Percentiles rank a stretch among this genome's conserved stretches.
Conservation (phyloP, 2,113 vertebrate genomes). For the Chaenocephalus aceratus region DNA sequence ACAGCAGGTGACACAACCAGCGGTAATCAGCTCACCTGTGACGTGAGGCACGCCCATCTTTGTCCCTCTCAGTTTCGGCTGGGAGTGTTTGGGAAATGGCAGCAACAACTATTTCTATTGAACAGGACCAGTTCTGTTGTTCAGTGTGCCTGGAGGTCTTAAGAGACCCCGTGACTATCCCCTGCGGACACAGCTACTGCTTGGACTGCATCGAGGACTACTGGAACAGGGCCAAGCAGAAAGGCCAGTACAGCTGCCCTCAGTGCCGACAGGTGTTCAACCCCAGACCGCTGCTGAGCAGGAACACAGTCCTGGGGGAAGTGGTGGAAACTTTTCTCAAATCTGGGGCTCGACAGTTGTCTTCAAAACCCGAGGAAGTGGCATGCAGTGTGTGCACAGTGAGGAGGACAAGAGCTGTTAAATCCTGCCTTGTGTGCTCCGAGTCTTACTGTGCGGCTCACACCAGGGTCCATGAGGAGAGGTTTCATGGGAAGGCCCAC, state of each 20-base stretch:
- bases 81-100: slow-evolving; percentile 68
- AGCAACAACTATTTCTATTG: slow-evolving; percentile 79
- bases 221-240: slow-evolving; percentile 79
- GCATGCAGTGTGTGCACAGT: slow-evolving; percentile 89
- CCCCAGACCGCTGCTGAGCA: slow-evolving; percentile 79
- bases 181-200: slow-evolving; percentile 92
- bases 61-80: slow-evolving; percentile 25
- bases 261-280: slow-evolving; percentile 83
- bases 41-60: slow-evolving; percentile 42
- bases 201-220: slow-evolving; percentile 84
- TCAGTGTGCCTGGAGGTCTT: slow-evolving; percentile 82
- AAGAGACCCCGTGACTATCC: slow-evolving; percentile 81
- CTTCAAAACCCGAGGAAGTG: slow-evolving; percentile 70
- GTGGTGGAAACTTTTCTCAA: slow-evolving; percentile 75
- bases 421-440: slow-evolving; percentile 90
- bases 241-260: slow-evolving; percentile 79
- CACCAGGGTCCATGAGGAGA: slow-evolving; percentile 89
- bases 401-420: slow-evolving; percentile 88
- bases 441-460: slow-evolving; percentile 92
- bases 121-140: slow-evolving; percentile 87
- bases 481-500: slow-evolving; percentile 86
- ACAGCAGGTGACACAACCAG: slow-evolving; percentile 62
- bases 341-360: slow-evolving; percentile 15
- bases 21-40: slow-evolving; percentile 58
- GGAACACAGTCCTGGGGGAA: slow-evolving; percentile 81